Conservation (phyloP, 2,888 invertebrate species). For the Trachelus troglodyta region DNA sequence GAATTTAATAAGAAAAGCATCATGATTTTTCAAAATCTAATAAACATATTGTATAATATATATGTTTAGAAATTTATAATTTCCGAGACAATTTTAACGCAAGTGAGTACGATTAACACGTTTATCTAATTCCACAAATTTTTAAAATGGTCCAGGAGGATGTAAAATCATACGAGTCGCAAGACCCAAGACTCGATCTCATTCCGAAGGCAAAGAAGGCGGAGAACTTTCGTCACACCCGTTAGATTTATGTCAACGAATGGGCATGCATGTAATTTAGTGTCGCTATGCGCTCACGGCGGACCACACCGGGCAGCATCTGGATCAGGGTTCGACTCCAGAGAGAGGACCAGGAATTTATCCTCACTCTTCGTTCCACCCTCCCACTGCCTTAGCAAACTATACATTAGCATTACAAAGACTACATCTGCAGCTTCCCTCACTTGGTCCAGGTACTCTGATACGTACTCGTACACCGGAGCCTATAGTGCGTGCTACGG, state of each 20-base stretch:
- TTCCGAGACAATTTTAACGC: slow-evolving; percentile 16
- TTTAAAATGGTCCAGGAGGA: slow-evolving; percentile 37
- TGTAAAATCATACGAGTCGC: slow-evolving; percentile 3
- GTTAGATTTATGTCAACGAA: slow-evolving; percentile 34
- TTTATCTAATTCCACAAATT: slow-evolving; percentile 55
- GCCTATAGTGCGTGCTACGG: too few species aligned
- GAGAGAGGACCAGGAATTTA: slow-evolving; percentile 11
- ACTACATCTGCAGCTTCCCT: slow-evolving; percentile 47
- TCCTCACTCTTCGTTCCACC: slow-evolving; percentile 14
- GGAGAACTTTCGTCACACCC: slow-evolving; percentile 35
- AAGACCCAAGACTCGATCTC: slow-evolving; percentile 28
- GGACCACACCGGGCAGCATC: slow-evolving; percentile 21
- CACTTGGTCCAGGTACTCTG: slow-evolving; percentile 14
- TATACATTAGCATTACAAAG: slow-evolving; percentile 50
- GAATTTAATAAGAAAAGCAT: too few species aligned
- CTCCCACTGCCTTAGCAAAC: slow-evolving; percentile 32
- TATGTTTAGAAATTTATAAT: too few species aligned
- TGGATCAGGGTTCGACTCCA: slow-evolving; percentile 15
- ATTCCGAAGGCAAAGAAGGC: slow-evolving; percentile 21
- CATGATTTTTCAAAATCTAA: too few species aligned
- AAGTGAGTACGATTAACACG: slow-evolving; percentile 40
- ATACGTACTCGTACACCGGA: too few species aligned
- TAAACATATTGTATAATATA: too few species aligned
- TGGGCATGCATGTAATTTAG: slow-evolving; percentile 23
- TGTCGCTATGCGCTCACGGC: slow-evolving; percentile 17